A percentile compares a stretch with the other conserved stretches of the same genome.
phyloP scores from a whole-genome alignment of 1,140 invertebrate genomes.

The Penaeus chinensis region DNA sequence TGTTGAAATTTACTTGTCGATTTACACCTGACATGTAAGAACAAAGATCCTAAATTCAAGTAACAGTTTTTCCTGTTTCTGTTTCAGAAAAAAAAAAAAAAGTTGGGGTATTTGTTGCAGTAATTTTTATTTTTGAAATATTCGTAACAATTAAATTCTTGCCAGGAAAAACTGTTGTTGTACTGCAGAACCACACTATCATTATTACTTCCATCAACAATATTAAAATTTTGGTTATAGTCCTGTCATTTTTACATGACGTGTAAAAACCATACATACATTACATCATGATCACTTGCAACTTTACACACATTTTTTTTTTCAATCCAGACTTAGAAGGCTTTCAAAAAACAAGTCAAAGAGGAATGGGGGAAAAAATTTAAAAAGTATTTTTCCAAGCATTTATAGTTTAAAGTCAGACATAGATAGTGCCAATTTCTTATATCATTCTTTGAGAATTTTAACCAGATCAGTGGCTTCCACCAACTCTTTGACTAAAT shows the following conservation, averaged over 20 bases:
- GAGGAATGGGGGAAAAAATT: no score
- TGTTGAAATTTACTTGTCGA: neutral
- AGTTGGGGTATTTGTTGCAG: no score
- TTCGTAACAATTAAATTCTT: neutral
- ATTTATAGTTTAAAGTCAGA: no score
- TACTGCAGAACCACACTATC: constrained; percentile 41
- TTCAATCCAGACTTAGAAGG: constrained; percentile 33
- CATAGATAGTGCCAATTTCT: no score
- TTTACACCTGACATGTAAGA: constrained; percentile 20
- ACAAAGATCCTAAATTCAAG: constrained; percentile 34
- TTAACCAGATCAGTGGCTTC: neutral
- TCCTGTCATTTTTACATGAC: constrained; percentile 4
- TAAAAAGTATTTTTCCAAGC: no score
- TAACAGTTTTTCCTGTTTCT: constrained; percentile 29
- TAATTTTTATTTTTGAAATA: neutral
- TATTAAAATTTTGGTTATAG: constrained; percentile 27
- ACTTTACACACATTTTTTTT: constrained; percentile 16
- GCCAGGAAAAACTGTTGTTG: constrained; percentile 35
- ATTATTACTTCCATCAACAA: constrained; percentile 38
- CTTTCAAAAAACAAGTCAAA: constrained; percentile 4
- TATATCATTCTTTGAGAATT: no score
- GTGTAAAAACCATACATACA: constrained; percentile 4
- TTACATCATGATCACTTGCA: neutral
- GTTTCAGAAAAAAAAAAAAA: constrained; percentile 5
- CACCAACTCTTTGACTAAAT: constrained; percentile 7